Evolutionary conservation across 2,888 invertebrate genomes (phyloP), one percentile per base, ranked within the genome.

Genomic region (Macrophya annulata): DNA sequence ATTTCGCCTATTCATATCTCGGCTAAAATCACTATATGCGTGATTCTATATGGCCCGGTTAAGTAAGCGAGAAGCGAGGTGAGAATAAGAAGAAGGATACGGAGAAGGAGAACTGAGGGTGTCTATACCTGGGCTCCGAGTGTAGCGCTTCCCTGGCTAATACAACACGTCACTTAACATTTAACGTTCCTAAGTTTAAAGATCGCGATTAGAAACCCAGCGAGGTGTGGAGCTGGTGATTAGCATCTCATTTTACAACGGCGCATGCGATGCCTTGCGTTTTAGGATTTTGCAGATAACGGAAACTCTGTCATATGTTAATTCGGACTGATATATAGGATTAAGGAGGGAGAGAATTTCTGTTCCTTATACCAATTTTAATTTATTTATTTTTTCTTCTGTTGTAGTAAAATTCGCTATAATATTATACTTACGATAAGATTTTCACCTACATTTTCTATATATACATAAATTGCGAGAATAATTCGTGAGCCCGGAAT

Each of bases 141-240:
- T 62, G 12, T 21, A 71, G 8, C 17, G 37, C 40, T 40, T 40
- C 71, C 5, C 40, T 31, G 37, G 8, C 71, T 40, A 40, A 71
- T 71, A 9, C 71, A 71, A 71, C 71, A 6, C 72, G 45, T 31
- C 31, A 3, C 40, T 72, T 21, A 45, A 45, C 72, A 72, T 72
- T 72, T 45, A 72, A 72, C 72, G 45, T 31, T 43, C 45, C 72
- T 12, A 45, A 45, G 72, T 12, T 74, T 45, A 10, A 74, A 74
- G 72, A 74, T 74, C 72, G 72, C 72, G 72, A 74, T 74, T 74
- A 74, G 72, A 74, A 31, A 74, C 21, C 37, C 31, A 10, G 15
- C 45, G 72, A 74, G 72, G 21, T 45, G 8, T 45, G 15, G 21
- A 74, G 31, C 31, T 31, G 72, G 43, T 43, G 72, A 74, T 74